Base-by-base conservation (phyloP, 2,888 invertebrate species). In the Alviniconcha strummeri region DNA sequence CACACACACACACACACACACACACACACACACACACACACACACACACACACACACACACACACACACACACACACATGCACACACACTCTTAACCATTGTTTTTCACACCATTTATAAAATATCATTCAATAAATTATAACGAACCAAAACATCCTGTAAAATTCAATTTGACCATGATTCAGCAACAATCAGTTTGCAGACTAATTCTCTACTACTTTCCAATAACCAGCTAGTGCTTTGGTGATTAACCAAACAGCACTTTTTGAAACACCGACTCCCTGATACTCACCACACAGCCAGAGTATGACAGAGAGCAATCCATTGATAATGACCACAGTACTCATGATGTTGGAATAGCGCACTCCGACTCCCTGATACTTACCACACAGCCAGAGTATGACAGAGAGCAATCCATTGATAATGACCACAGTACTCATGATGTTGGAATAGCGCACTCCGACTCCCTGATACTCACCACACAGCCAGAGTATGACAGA, bases 371-470 rank as follows among this genome's bases (percentile, higher is more conserved):
- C n/a, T n/a, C n/a, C n/a, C n/a, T n/a, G 4, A 60, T 5, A 56
- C 85, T 87, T 85, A 92, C 92, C 91, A 85, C 90, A 88, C 1
- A 91, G 85, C 92, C 92, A 92, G 55, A 92, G 84, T 5, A 88
- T 85, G 13, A 89, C 77, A 19, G 90, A 88, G 0, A 89, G 79
- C 8, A 91, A 83, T 8, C 88, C 90, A 88, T 92, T 91, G n/a
- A 91, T 64, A 80, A 91, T 88, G 7, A 91, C 81, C 5, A 91
- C 11, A 1, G 83, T 56, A 11, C 89, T 82, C 15, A 90, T 85
- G n/a, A 91, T 77, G 83, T 89, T 91, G 71, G 86, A 84, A 81
- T 88, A 91, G 82, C 92, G 82, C 7, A 90, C 60, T 5, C n/a
- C n/a, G n/a, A n/a, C n/a, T n/a, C n/a, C n/a, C n/a, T n/a, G 4